Base-by-base conservation (phyloP, 2,888 invertebrate species). In the Tenthredo distinguenda region DNA sequence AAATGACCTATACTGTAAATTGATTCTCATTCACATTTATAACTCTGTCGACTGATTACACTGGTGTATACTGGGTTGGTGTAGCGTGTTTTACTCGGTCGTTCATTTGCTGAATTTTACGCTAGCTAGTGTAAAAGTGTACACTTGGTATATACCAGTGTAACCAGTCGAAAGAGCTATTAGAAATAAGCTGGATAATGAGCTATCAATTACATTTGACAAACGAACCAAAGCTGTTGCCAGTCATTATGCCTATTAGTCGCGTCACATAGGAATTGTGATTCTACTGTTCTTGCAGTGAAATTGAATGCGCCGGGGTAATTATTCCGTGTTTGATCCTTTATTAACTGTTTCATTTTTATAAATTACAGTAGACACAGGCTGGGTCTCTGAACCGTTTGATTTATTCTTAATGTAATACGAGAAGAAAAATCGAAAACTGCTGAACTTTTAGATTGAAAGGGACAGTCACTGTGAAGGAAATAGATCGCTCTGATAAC, bases 401-500 rank as follows among this genome's bases (percentile, higher is more conserved):
- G 43, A 43, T 5, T 26, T 43, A 43, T 26, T 62, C 2, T 26
- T 9, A 12, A 62, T 21, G 12, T 26, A 21, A 62, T 62, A 12
- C 15, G 31, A 12, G 62, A 62, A 34, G 37, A 34, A 71, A 71
- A 26, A 76, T 62, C 12, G 40, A 40, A 21, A 12, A 37, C 47
- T 34, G 15, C 12, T 12, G 6, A 68, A 34, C 34, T 68, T 18
- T 6, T 68, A 50, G 58, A 37, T 58, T 62, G 10, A 62, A 50
- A 40, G 18, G 18, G 37, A 6, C 21, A 62, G 62, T 62, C 5
- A 6, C 40, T 12, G 40, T 6, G 26, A 62, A 81, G 31, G n/a
- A 26, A n/a, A 81, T 3, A 40, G 21, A 81, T 62, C n/a, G 26
- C 62, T 40, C 81, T 91, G 92, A 89, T 43, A 74, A 43, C 88